phyloP scores from a whole-genome alignment of 2,888 invertebrate species.

The Serripes groenlandicus region DNA sequence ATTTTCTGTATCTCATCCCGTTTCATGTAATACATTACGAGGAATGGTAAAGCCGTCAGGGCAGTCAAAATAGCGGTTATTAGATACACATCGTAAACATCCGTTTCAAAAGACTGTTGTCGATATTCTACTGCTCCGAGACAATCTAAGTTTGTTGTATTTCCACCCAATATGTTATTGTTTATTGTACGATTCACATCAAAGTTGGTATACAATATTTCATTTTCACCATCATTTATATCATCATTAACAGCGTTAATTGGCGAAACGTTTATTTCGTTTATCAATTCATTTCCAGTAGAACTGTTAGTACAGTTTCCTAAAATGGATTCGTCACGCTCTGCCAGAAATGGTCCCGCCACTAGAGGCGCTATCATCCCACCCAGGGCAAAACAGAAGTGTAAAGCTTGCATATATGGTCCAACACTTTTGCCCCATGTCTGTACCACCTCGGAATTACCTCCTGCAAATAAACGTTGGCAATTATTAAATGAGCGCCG shows the following conservation, averaged over 20 bases:
- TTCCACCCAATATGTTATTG: too few relatives aligned
- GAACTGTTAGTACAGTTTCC: background rate
- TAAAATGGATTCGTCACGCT: too few relatives aligned
- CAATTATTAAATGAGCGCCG: background rate
- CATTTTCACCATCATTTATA: background rate
- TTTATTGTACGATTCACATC: too few relatives aligned
- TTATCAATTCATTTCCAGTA: background rate
- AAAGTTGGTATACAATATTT: too few relatives aligned
- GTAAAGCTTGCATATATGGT: constrained; percentile 86
- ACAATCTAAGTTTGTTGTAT: too few relatives aligned
- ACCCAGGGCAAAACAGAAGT: constrained; percentile 86
- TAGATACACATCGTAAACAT: constrained; percentile 23
- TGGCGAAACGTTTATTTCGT: background rate
- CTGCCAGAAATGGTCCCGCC: constrained; percentile 83
- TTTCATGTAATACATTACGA: constrained; percentile 17
- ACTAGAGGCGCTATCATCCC: constrained; percentile 86
- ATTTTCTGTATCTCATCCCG: background rate
- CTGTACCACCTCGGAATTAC: constrained; percentile 82
- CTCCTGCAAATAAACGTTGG: constrained; percentile 65
- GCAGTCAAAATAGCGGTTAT: constrained; percentile 27
- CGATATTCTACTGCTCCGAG: too few relatives aligned
- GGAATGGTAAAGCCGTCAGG: constrained; percentile 26
- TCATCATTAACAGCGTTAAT: background rate
- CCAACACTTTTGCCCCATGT: constrained; percentile 80
- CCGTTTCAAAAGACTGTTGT: background rate